These are phyloP conservation scores for Camponotus pennsylvanicus DNA, from an alignment of 1,140 invertebrate species.

Conservation along the genomic window DNA sequence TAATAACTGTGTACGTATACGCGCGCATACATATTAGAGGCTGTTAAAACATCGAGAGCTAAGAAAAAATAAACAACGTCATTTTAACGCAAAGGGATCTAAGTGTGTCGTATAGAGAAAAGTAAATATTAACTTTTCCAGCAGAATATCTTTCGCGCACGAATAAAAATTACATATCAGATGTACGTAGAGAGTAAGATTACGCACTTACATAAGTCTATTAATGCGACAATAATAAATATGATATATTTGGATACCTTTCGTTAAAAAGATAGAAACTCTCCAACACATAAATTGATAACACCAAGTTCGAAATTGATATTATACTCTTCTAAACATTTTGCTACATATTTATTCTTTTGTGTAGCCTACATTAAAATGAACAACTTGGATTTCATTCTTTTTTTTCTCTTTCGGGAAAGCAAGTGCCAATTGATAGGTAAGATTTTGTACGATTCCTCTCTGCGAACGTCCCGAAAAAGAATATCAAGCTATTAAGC, in stretches of 20 bases:
- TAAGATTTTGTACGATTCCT: slow-evolving; percentile 53
- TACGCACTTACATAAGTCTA: slow-evolving; percentile 64
- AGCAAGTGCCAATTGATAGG: slow-evolving; percentile 58
- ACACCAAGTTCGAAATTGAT: slow-evolving; percentile 55
- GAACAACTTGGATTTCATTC: neutral
- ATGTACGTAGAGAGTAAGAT: slow-evolving; percentile 10
- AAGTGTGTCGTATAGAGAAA: slow-evolving; percentile 35
- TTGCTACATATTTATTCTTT: slow-evolving; percentile 66
- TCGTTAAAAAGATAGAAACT: slow-evolving; percentile 68
- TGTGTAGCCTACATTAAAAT: slow-evolving; percentile 29
- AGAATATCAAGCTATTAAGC: slow-evolving; percentile 1
- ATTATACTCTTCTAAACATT: slow-evolving; percentile 64
- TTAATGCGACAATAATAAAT: slow-evolving; percentile 69
- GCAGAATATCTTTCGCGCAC: slow-evolving; percentile 34
- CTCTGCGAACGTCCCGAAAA: slow-evolving; percentile 49
- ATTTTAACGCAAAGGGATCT: slow-evolving; percentile 70
- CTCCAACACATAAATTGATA: neutral
- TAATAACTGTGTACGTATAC: slow-evolving; percentile 45
- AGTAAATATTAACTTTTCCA: slow-evolving; percentile 38
- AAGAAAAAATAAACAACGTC: slow-evolving; percentile 48
- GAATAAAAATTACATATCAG: slow-evolving; percentile 51
- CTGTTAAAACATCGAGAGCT: slow-evolving; percentile 8
- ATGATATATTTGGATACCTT: slow-evolving; percentile 65
- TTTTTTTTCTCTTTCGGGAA: slow-evolving; percentile 11
- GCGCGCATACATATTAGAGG: slow-evolving; percentile 31